Conservation (phyloP, 23 tunicate genomes). For the Oikopleura dioica region DNA sequence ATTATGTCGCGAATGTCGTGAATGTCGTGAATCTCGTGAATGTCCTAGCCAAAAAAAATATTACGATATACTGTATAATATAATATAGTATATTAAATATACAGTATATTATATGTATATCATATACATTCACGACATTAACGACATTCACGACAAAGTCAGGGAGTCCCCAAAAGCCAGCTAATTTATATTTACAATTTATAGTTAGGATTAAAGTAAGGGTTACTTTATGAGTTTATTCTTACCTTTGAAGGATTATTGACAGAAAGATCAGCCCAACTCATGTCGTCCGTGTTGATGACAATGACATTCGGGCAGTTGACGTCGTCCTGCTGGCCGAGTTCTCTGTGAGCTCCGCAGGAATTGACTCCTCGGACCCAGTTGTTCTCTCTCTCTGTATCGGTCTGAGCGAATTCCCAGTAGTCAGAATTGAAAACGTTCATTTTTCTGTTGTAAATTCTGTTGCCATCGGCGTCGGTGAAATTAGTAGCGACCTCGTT, state of each 20-base stretch:
- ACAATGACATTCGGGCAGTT: constrained; percentile 2
- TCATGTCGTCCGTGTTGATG: constrained; percentile 2
- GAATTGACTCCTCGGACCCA: neutral
- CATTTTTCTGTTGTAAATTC: neutral
- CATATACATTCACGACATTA: too few species aligned
- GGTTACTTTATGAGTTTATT: too few species aligned
- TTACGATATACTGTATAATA: too few species aligned
- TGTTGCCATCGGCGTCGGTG: neutral
- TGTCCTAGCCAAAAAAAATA: too few species aligned
- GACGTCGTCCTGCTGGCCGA: neutral
- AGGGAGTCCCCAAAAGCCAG: too few species aligned
- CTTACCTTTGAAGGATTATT: constrained; percentile 12
- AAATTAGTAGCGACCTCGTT: neutral
- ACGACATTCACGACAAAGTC: too few species aligned
- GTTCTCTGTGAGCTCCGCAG: neutral
- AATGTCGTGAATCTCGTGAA: too few species aligned
- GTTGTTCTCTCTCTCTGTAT: neutral
- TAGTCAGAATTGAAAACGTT: neutral
- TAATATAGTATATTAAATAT: too few species aligned
- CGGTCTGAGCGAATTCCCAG: constrained; percentile 8
- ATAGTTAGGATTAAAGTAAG: too few species aligned
- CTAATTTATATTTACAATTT: too few species aligned
- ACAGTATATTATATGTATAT: too few species aligned
- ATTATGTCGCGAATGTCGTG: too few species aligned
- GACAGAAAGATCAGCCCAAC: neutral